Percentiles rank a stretch among this genome's conserved stretches.
Evolutionary conservation across 2,888 invertebrate genomes (phyloP).

Genomic region (Ischnura elegans): DNA sequence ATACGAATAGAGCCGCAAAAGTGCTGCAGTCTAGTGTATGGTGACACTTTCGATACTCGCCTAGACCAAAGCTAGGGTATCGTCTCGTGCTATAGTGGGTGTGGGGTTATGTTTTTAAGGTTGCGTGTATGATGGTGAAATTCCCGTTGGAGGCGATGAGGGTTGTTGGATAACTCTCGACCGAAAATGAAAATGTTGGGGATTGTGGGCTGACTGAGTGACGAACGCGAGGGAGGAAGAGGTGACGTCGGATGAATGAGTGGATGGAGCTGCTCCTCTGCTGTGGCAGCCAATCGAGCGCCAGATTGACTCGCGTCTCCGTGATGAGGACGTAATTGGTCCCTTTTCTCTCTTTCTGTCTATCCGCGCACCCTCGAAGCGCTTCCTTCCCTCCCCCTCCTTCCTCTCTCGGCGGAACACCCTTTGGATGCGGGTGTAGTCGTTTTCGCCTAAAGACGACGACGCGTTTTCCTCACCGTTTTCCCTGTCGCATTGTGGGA

Average conservation of each 20-base stretch:
- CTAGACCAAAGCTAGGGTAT: no score
- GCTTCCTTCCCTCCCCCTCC: not conserved
- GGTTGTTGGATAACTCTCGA: not conserved
- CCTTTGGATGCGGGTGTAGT: not conserved
- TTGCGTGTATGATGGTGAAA: not conserved
- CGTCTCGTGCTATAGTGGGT: not conserved
- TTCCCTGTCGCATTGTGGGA: not conserved
- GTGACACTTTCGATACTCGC: no score
- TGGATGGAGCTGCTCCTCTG: no score
- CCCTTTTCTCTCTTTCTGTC: not conserved
- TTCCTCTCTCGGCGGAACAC: not conserved
- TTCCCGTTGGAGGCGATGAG: not conserved
- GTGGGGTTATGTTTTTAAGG: not conserved
- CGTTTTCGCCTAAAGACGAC: not conserved
- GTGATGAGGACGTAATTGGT: conserved; percentile 24
- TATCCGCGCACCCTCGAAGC: not conserved
- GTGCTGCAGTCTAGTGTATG: no score
- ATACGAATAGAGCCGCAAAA: no score
- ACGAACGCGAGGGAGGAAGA: not conserved
- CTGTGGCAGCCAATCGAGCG: not conserved
- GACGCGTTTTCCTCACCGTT: not conserved
- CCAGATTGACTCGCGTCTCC: not conserved
- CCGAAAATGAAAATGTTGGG: not conserved
- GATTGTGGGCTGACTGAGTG: not conserved
- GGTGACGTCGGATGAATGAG: not conserved